These are phyloP conservation scores for Barbus barbus DNA, from an alignment of 2,113 vertebrate genomes.

Conservation along the genomic window DNA sequence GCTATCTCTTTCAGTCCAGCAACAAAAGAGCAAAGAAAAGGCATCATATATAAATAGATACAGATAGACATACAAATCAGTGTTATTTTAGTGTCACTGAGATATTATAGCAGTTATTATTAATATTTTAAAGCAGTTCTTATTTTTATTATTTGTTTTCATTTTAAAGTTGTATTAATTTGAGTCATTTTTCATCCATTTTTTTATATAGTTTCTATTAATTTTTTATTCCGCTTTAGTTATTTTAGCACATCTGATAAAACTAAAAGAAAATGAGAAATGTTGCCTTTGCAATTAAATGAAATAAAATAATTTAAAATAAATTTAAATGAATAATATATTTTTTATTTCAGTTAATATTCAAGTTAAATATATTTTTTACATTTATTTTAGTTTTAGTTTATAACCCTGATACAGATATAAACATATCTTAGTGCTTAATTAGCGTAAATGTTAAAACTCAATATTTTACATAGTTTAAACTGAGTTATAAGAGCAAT, in stretches of 20 bases:
- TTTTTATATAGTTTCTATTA: neutral
- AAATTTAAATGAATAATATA: too few species aligned
- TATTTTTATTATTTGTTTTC: neutral
- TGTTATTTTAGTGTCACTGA: neutral
- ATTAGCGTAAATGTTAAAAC: neutral
- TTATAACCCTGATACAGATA: neutral
- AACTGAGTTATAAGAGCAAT: neutral
- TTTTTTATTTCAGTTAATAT: too few species aligned
- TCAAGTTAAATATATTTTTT: too few species aligned
- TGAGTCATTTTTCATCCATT: neutral
- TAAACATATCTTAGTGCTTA: neutral
- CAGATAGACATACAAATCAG: neutral
- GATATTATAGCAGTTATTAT: neutral
- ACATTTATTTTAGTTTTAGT: neutral
- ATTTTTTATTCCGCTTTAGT: neutral
- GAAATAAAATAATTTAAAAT: neutral
- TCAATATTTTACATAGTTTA: neutral
- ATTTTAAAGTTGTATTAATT: neutral
- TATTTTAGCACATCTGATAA: neutral
- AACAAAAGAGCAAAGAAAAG: constrained; percentile 53
- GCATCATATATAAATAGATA: neutral
- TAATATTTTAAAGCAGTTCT: neutral
- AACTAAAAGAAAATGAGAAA: neutral
- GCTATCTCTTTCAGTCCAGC: constrained; percentile 70
- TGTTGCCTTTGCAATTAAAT: neutral